Evolutionary conservation across 2,113 vertebrate genomes (phyloP), one percentile per base, ranked within the genome.

Genomic region (Hymenochirus boettgeri): DNA sequence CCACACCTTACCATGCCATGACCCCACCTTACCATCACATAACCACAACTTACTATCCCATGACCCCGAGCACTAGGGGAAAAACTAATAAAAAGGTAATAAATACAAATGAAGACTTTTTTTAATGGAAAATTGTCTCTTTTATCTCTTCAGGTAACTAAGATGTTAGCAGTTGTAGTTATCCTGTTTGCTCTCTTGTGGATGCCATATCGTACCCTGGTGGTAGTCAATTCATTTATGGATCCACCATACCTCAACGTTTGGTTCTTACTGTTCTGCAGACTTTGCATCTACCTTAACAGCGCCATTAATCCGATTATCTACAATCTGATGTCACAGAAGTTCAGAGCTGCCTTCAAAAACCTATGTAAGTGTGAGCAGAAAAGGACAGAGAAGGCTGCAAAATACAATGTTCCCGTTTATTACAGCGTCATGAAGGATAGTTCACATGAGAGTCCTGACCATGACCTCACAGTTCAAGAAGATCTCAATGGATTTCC

Each of bases 241-340:
- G 85, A 88, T 73, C 87, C 87, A 0, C 88, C 91, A 0, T 92
- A 91, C 74, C 81, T 87, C 57, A 83, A 89, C 79, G 77, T 77
- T 19, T 88, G 91, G 91, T 89, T 93, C 73, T 78, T 95, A 5
- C 87, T 94, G 62, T 92, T 92, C 89, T 92, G 89, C 70, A 79
- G 83, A 57, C 77, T 91, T 64, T 91, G 89, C 82, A 86, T 92
- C 79, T 92, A 92, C 73, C 75, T 84, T 74, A 94, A 93, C 80
- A 92, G 90, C 0, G 85, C 90, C 48, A 77, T 90, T 82, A 93
- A 93, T 79, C 91, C 91, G 62, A 82, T 92, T 73, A 61, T 93
- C 77, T 92, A 92, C 63, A 89, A 85, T 75, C 88, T 93, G 73
- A 93, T 93, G 91, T 93, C 90, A 0, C 90, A 91, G 76, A 89